Base-by-base conservation (phyloP, 2,888 invertebrate species). In the Dynastes tityus region DNA sequence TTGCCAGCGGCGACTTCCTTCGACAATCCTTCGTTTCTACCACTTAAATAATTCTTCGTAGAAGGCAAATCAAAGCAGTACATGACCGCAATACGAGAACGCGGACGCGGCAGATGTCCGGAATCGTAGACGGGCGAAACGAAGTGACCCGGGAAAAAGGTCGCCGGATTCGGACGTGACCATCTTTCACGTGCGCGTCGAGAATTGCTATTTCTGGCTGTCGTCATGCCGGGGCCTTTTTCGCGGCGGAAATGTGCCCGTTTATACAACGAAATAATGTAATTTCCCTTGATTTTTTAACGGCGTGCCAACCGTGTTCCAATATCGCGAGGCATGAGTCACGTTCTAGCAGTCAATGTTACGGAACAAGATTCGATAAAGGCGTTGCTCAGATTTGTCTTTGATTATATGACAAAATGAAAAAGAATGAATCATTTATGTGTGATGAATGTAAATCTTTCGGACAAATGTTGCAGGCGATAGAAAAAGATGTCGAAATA, bases 111-210 rank as follows among this genome's bases (percentile, higher is more conserved):
- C 55, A 78, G 80, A 78, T 78, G 79, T 70, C 80, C 27, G 75
- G 45, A 75, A 80, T 78, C 77, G 78, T 68, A 78, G 64, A 22
- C n/a, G 22, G 45, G 45, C 32, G 5, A 58, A 65, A 80, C 75
- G 75, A 78, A 78, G 75, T 80, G 80, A 80, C 77, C 77, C 78
- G 77, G 45, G 77, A 40, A 70, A 32, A 78, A 77, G 63, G 74
- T 58, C 58, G 75, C 63, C 70, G 77, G 55, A 76, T 75, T 6
- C 67, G 68, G 53, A 75, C 67, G 74, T 78, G 80, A 75, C 64
- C 78, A 74, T 78, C 75, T 67, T 74, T 75, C 74, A 75, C 70
- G 65, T 16, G 22, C 40, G 55, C 45, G 58, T 68, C 61, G 77
- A 67, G 77, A 77, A 77, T 77, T 77, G 70, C 58, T 77, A 68